Base-by-base conservation (phyloP, 2,113 vertebrate genomes). In the Girardinichthys multiradiatus region DNA sequence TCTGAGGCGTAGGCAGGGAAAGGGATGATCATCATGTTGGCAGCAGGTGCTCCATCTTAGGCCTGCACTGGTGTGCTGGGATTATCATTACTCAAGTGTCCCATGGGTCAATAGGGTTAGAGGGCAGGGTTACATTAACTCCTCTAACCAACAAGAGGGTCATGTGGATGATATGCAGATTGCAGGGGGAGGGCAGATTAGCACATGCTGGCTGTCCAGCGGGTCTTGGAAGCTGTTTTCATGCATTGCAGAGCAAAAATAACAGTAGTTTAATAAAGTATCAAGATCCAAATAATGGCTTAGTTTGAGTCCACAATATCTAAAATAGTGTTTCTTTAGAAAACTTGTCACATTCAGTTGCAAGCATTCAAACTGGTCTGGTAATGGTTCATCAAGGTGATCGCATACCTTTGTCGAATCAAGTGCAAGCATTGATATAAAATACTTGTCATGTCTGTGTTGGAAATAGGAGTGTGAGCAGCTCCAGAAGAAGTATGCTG, bases 401-500 rank as follows among this genome's bases (percentile, higher is more conserved):
- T 1, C 0, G 42, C 42, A 45, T 21, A 54, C 2, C 48, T 54
- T 54, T 54, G 7, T 54, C 17, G 7, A 54, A 54, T 54, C 21
- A 33, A 2, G 57, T 68, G 28, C 70, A 42, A 24, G 13, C 14
- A 4, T 71, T 48, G 35, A 51, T 26, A 11, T 58, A 4, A 26
- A 57, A 54, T 28, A 42, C 28, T 26, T 45, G 57, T 2, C 28
- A 0, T 17, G n/a, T 86, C 62, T 85, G 27, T 81, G 51, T 79
- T 59, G 72, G 0, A 17, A 59, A 54, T 83, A 99, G 98, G 98
- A 99, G 92, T 99, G 97, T 64, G 98, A 99, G 92, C 97, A 98
- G 92, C 95, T 99, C 39, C 98, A 97, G 95, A 99, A 98, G 94
- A 96, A 98, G 96, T 99, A 98, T 0, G 97, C 97, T 2, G 93